Percentiles rank a stretch among this genome's conserved stretches.
Conservation (phyloP, 2,888 invertebrate species). For the Spodoptera littoralis region DNA sequence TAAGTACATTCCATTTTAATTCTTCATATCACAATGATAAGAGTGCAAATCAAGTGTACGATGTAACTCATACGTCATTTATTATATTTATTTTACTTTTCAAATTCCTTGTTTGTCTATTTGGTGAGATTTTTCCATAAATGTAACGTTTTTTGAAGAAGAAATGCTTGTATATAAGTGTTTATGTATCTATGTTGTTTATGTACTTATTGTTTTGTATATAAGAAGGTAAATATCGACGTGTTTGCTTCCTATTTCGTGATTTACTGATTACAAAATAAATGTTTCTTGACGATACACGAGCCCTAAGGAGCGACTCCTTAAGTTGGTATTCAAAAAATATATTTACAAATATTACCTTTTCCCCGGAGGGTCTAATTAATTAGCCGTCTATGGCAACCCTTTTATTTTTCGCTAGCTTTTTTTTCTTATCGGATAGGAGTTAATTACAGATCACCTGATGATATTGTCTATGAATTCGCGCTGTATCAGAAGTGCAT, state of each 20-base stretch:
- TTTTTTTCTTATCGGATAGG: too few species aligned
- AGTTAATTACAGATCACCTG: too few species aligned
- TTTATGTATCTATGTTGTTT: not conserved
- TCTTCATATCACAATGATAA: not conserved
- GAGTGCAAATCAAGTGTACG: constrained; percentile 9
- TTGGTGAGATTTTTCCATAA: constrained; percentile 31
- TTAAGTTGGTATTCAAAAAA: too few species aligned
- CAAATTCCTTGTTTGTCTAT: constrained; percentile 21
- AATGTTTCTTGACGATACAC: not conserved
- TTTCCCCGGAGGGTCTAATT: too few species aligned
- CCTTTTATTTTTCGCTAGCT: too few species aligned
- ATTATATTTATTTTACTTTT: constrained; percentile 31
- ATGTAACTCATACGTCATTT: constrained; percentile 34
- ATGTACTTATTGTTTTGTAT: constrained; percentile 6
- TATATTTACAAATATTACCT: too few species aligned
- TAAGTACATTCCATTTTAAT: constrained; percentile 20
- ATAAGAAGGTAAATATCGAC: constrained; percentile 20
- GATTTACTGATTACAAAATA: constrained; percentile 3
- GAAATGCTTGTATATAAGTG: not conserved
- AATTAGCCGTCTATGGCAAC: too few species aligned
- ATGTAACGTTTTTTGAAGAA: constrained; percentile 7
- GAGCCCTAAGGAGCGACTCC: too few species aligned
- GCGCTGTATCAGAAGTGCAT: too few species aligned
- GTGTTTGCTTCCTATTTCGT: constrained; percentile 25
- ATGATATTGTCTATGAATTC: too few species aligned